These are phyloP conservation scores for Idaea aversata DNA, from an alignment of 2,888 invertebrate genomes.

Conservation along the genomic window DNA sequence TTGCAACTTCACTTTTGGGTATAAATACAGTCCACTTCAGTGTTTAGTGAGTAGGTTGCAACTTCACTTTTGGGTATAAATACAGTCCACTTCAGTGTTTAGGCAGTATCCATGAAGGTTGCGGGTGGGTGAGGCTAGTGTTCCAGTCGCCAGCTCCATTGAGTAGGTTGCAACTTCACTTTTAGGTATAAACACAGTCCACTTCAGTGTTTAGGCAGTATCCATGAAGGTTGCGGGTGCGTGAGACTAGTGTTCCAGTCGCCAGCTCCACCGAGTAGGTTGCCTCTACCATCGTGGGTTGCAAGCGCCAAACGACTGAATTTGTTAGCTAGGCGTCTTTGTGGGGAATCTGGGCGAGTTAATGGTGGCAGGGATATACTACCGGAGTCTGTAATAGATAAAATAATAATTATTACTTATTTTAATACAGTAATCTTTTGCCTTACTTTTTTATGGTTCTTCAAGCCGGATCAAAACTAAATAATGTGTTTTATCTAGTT, in stretches of 20 bases:
- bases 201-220: conserved; percentile 62
- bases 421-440: background rate
- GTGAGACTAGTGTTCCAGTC: conserved; percentile 77
- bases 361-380: conserved; percentile 72
- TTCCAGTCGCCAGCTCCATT: conserved; percentile 91
- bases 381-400: conserved; percentile 56
- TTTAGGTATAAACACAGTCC: too few relatives aligned
- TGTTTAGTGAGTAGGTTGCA: conserved; percentile 84
- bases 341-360: conserved; percentile 77
- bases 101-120: conserved; percentile 67
- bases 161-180: conserved; percentile 88
- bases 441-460: too few relatives aligned
- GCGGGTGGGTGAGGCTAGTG: conserved; percentile 54
- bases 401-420: background rate
- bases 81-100: conserved; percentile 46
- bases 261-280: conserved; percentile 92
- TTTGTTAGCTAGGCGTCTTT: conserved; percentile 89
- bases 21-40: conserved; percentile 24
- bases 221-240: conserved; percentile 64
- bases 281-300: conserved; percentile 94
- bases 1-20: conserved; percentile 91
- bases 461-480: too few relatives aligned
- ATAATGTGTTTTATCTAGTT: too few relatives aligned
- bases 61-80: conserved; percentile 87
- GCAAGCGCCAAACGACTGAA: conserved; percentile 91